Evolutionary conservation across 2,113 vertebrate species (phyloP).

Genomic region (Lutjanus erythropterus): DNA sequence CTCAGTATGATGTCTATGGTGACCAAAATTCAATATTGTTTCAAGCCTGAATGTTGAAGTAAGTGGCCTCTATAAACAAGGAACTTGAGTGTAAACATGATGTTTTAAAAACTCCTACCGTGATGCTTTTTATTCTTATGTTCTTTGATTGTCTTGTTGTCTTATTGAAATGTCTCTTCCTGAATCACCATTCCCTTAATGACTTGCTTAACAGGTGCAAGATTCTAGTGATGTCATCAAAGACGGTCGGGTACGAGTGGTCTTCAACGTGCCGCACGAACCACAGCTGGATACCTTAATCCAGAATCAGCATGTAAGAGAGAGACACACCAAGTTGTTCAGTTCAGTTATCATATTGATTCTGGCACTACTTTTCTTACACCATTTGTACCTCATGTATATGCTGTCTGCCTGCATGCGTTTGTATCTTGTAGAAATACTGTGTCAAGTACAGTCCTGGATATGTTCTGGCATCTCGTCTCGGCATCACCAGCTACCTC

Average conservation of each 20-base stretch:
- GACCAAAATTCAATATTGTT: not conserved
- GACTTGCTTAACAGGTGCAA: slow-evolving; percentile 86
- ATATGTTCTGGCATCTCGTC: slow-evolving; percentile 94
- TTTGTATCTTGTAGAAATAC: slow-evolving; percentile 89
- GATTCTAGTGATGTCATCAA: slow-evolving; percentile 94
- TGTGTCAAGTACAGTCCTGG: slow-evolving; percentile 97
- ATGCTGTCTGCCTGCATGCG: not conserved
- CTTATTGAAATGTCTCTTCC: not conserved
- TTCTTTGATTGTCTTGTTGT: not conserved
- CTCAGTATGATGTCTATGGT: no score
- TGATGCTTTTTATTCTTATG: not conserved
- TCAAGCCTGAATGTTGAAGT: not conserved
- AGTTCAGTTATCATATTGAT: no score
- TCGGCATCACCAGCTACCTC: slow-evolving; percentile 95
- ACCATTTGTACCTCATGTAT: not conserved
- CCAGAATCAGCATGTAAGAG: slow-evolving; percentile 97
- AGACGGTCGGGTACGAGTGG: slow-evolving; percentile 94
- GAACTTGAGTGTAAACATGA: not conserved
- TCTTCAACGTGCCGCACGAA: slow-evolving; percentile 94
- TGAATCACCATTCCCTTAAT: not conserved
- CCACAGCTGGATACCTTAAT: slow-evolving; percentile 94
- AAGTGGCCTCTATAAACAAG: not conserved
- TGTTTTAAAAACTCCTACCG: not conserved
- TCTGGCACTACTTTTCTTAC: no score
- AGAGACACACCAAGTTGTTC: no score